phyloP scores from a whole-genome alignment of 2,113 vertebrate species.

The Muntiacus muntjak region DNA sequence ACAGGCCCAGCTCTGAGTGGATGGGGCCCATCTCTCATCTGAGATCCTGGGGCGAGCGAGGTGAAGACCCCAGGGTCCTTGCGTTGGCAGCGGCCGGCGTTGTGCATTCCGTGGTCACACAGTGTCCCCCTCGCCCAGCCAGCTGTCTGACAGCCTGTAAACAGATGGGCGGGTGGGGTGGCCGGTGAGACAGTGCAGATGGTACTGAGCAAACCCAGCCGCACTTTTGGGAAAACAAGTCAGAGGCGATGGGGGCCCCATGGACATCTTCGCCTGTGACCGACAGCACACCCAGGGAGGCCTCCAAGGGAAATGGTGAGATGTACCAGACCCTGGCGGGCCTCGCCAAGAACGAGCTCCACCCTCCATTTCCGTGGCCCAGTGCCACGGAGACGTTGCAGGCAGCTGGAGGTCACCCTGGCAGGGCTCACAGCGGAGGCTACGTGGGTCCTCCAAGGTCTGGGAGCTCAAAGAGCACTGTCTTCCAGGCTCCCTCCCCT shows the following conservation, averaged over 20 bases:
- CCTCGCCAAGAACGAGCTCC: conserved; percentile 45
- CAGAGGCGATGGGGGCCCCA: neutral
- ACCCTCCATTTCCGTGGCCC: conserved; percentile 23
- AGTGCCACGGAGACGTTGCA: neutral
- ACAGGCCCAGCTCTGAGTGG: neutral
- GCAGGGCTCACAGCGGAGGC: neutral
- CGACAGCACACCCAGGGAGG: conserved; percentile 21
- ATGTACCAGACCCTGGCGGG: neutral
- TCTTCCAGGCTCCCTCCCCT: neutral
- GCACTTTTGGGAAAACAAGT: conserved; percentile 59
- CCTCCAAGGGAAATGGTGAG: conserved; percentile 38
- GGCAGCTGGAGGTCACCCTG: neutral
- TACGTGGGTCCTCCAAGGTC: neutral
- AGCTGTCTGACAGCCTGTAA: conserved; percentile 60
- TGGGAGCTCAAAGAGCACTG: neutral
- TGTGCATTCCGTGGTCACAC: conserved; percentile 50
- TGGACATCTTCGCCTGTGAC: conserved; percentile 6
- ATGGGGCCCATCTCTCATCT: neutral
- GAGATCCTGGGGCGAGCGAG: neutral
- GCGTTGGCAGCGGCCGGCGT: neutral
- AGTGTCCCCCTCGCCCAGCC: conserved; percentile 59
- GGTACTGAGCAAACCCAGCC: conserved; percentile 62
- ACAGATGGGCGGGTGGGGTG: conserved; percentile 59
- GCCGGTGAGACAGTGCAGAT: conserved; percentile 60
- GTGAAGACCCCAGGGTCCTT: conserved; percentile 32